Conservation (phyloP, 1,140 invertebrate genomes). For the Hylyphantes graminicola region DNA sequence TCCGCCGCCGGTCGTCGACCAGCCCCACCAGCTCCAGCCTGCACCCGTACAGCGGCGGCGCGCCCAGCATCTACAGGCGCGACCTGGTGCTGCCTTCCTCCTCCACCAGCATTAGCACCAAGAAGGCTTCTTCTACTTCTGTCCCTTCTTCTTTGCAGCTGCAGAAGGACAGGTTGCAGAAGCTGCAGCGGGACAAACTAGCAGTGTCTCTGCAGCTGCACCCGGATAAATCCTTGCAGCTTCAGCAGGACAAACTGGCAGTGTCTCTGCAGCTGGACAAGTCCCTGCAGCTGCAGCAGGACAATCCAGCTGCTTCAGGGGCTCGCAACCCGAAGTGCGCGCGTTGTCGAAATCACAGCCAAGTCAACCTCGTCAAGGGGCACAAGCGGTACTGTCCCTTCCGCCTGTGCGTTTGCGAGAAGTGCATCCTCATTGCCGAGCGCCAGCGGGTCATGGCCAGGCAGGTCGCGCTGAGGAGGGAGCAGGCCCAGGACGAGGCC, state of each 20-base stretch:
- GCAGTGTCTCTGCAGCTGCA: no score
- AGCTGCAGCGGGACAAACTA: no score
- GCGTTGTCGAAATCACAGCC: conserved; percentile 63
- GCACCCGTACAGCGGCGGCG: background rate
- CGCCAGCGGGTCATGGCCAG: conserved; percentile 66
- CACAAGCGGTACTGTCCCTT: conserved; percentile 72
- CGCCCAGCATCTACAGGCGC: background rate
- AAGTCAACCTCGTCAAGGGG: conserved; percentile 68
- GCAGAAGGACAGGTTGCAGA: no score
- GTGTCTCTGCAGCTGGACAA: no score
- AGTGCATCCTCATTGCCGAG: conserved; percentile 70
- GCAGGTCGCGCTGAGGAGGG: conserved; percentile 70
- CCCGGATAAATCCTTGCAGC: no score
- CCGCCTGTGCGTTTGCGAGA: conserved; percentile 69
- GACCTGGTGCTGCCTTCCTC: no score
- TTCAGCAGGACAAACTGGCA: no score
- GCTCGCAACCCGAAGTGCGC: conserved; percentile 70
- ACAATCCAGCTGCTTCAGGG: background rate
- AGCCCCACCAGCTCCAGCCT: conserved; percentile 14
- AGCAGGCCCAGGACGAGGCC: conserved; percentile 70
- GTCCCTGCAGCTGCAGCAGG: no score
- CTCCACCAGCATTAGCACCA: no score
- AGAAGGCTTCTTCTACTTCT: no score
- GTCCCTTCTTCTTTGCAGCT: no score
- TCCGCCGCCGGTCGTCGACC: background rate